Percentiles rank a stretch among this genome's conserved stretches.
Evolutionary conservation across 1,140 invertebrate species (phyloP).

Genomic region (Drosophila funebris): DNA sequence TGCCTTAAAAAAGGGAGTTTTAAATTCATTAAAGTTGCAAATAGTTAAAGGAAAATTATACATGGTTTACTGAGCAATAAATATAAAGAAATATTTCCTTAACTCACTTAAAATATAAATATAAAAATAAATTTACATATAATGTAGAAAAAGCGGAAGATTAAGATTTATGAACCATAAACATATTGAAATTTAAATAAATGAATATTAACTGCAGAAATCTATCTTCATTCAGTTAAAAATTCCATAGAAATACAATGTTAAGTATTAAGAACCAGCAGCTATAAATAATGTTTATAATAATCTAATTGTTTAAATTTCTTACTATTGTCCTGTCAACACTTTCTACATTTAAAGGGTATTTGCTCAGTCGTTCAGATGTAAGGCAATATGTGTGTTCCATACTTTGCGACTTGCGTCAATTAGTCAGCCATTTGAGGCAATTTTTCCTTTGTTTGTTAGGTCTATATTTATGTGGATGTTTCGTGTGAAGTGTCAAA

Average conservation of each 20-base stretch:
- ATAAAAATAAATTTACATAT: too few species aligned
- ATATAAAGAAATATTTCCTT: background rate
- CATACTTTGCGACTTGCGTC: conserved; percentile 56
- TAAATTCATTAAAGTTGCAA: background rate
- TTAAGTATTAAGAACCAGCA: too few species aligned
- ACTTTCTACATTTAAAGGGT: background rate
- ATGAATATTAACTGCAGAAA: too few species aligned
- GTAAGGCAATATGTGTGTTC: conserved; percentile 17
- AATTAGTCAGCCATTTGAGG: conserved; percentile 54
- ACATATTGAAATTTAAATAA: too few species aligned
- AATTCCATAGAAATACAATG: too few species aligned
- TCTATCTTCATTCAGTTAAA: too few species aligned
- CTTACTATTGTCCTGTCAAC: too few species aligned
- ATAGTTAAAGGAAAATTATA: background rate
- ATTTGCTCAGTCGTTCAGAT: background rate
- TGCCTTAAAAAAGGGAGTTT: background rate
- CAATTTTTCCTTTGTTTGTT: conserved; percentile 33
- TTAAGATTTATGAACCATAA: too few species aligned
- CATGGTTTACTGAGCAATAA: background rate
- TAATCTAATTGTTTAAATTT: too few species aligned
- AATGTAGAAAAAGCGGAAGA: too few species aligned
- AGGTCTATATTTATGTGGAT: conserved; percentile 45
- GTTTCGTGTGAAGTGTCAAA: conserved; percentile 27
- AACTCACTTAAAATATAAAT: background rate
- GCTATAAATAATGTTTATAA: too few species aligned